phyloP scores from a whole-genome alignment of 2,888 invertebrate species.

The Drosophila tanythrix region DNA sequence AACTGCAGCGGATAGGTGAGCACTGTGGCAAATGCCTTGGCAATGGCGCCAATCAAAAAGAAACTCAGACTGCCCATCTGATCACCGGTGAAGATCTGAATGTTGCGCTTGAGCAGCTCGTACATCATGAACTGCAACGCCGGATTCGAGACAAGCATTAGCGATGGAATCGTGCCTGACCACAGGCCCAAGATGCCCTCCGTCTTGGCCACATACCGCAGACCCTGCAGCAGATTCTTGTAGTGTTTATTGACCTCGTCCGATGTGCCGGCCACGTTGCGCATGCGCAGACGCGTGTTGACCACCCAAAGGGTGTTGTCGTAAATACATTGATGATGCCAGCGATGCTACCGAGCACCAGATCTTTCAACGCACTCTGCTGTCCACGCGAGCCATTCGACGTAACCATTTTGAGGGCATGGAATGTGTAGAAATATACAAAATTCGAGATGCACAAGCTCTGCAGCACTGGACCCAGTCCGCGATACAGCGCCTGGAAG shows the following conservation, averaged over 20 bases:
- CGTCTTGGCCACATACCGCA: constrained; percentile 88
- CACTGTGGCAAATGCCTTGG: constrained; percentile 94
- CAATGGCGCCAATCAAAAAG: constrained; percentile 91
- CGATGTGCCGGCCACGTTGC: constrained; percentile 85
- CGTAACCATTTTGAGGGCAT: constrained; percentile 89
- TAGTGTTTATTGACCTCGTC: constrained; percentile 84
- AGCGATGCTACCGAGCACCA: constrained; percentile 91
- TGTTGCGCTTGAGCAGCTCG: constrained; percentile 91
- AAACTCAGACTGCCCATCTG: constrained; percentile 88
- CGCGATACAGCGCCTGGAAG: constrained; percentile 88
- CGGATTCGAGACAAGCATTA: constrained; percentile 95
- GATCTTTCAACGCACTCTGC: constrained; percentile 89
- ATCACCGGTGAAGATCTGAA: constrained; percentile 86
- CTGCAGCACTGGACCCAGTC: constrained; percentile 92
- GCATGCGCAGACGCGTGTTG: constrained; percentile 94
- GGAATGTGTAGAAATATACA: constrained; percentile 97
- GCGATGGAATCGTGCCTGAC: constrained; percentile 93
- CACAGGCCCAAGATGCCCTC: constrained; percentile 92
- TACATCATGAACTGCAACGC: constrained; percentile 97
- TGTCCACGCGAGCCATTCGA: constrained; percentile 81
- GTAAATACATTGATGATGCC: constrained; percentile 93
- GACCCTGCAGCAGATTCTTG: constrained; percentile 87
- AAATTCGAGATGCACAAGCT: constrained; percentile 95
- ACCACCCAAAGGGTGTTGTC: constrained; percentile 96
- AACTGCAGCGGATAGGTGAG: constrained; percentile 96